Evolutionary conservation across 1,140 invertebrate genomes (phyloP).

Genomic region (Potamilus streckersoni): DNA sequence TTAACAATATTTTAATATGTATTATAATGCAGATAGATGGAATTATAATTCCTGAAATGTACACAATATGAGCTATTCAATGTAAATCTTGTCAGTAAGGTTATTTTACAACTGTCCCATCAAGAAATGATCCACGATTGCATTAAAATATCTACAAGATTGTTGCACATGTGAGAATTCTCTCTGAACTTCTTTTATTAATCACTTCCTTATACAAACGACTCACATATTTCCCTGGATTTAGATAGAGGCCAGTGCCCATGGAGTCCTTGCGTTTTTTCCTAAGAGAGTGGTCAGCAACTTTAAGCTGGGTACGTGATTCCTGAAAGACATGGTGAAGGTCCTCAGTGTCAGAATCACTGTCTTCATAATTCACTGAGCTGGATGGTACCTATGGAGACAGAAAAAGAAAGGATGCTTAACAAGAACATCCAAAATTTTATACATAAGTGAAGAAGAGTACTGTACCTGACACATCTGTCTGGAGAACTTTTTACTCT

Average conservation of each 20-base stretch:
- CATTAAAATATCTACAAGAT: too few species aligned
- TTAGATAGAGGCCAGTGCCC: slow-evolving; percentile 64
- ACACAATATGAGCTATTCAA: too few species aligned
- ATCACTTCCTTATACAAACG: neutral
- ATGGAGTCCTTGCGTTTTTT: slow-evolving; percentile 65
- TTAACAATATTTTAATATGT: too few species aligned
- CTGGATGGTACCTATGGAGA: slow-evolving; percentile 19
- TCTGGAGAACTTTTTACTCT: too few species aligned
- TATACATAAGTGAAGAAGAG: neutral
- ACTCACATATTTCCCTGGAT: slow-evolving; percentile 66
- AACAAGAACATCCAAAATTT: neutral
- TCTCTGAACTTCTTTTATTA: neutral
- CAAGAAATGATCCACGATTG: too few species aligned
- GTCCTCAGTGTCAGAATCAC: slow-evolving; percentile 77
- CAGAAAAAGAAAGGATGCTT: neutral
- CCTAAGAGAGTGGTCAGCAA: slow-evolving; percentile 72
- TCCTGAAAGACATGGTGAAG: slow-evolving; percentile 73
- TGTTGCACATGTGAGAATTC: too few species aligned
- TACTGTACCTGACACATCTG: too few species aligned
- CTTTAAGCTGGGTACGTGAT: slow-evolving; percentile 71
- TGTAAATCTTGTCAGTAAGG: too few species aligned
- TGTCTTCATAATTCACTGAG: slow-evolving; percentile 64
- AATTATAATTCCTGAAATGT: too few species aligned
- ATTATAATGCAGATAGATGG: too few species aligned
- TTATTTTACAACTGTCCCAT: too few species aligned